A percentile compares a stretch with the other conserved stretches of the same genome.
Conservation (phyloP, 2,113 vertebrate genomes). For the Nibea albiflora region DNA sequence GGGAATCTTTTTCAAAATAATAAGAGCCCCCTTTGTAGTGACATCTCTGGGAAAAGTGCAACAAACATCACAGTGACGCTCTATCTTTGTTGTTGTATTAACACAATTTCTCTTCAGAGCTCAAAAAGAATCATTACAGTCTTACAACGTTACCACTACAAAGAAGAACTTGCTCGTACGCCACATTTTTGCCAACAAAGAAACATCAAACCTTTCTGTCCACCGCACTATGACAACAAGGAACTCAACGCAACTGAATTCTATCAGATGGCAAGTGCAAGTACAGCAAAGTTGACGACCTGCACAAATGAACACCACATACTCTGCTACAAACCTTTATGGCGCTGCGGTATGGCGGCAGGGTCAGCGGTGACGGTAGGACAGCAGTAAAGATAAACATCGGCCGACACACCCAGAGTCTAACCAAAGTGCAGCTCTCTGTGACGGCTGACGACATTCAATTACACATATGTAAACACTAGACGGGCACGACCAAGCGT, state of each 20-base stretch:
- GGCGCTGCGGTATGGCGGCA: neutral
- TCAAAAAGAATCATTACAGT: slow-evolving; percentile 17
- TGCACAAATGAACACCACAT: neutral
- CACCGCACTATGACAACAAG: neutral
- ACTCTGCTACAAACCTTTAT: neutral
- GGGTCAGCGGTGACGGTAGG: slow-evolving; percentile 25
- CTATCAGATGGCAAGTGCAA: neutral
- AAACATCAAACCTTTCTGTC: slow-evolving; percentile 10
- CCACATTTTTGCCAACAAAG: slow-evolving; percentile 12
- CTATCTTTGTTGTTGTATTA: slow-evolving; percentile 22
- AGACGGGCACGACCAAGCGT: slow-evolving; percentile 37
- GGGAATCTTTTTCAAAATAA: neutral
- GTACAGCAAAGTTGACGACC: neutral
- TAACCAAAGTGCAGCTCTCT: slow-evolving; percentile 66
- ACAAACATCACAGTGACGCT: neutral
- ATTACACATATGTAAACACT: slow-evolving; percentile 74
- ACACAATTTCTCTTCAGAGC: slow-evolving; percentile 15
- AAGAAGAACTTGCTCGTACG: neutral
- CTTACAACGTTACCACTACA: slow-evolving; percentile 20
- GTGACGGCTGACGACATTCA: slow-evolving; percentile 67
- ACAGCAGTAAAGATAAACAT: slow-evolving; percentile 65
- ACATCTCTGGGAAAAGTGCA: slow-evolving; percentile 21
- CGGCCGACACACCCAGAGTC: slow-evolving; percentile 57
- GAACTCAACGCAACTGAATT: neutral
- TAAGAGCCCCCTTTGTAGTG: neutral